A percentile compares a stretch with the other conserved stretches of the same genome.
phyloP scores from a whole-genome alignment of 2,113 vertebrate species.

The Plecotus auritus region DNA sequence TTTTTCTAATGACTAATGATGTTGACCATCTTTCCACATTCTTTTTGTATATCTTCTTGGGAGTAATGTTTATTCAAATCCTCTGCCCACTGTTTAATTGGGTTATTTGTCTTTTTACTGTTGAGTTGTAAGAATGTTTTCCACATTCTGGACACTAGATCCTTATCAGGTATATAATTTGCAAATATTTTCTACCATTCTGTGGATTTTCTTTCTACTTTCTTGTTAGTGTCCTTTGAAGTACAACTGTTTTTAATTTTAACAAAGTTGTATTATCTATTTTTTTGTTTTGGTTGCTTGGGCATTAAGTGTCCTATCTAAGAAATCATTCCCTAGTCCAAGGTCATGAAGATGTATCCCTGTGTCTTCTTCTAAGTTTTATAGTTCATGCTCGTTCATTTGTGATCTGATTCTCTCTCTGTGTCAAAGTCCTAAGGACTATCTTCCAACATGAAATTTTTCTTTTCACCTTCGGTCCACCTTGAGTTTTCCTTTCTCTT shows the following conservation, averaged over 20 bases:
- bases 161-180: not conserved
- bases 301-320: not conserved
- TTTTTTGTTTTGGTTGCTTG: not conserved
- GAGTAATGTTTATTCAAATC: not conserved
- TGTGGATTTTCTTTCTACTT: not conserved
- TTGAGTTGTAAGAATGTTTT: not conserved
- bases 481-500: not conserved
- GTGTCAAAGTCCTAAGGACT: not conserved
- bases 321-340: not conserved
- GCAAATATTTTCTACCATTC: not conserved
- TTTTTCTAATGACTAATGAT: not conserved
- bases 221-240: not conserved
- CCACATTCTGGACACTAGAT: not conserved
- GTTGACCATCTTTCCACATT: not conserved
- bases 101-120: not conserved
- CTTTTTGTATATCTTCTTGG: not conserved
- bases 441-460: not conserved
- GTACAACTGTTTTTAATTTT: not conserved
- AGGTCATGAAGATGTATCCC: not conserved
- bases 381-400: not conserved
- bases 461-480: not conserved
- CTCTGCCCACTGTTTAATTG: not conserved
- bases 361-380: not conserved
- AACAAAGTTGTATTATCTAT: not conserved
- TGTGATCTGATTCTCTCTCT: not conserved